These are phyloP conservation scores for Rhingia campestris DNA, from an alignment of 2,888 invertebrate species.

Conservation along the genomic window DNA sequence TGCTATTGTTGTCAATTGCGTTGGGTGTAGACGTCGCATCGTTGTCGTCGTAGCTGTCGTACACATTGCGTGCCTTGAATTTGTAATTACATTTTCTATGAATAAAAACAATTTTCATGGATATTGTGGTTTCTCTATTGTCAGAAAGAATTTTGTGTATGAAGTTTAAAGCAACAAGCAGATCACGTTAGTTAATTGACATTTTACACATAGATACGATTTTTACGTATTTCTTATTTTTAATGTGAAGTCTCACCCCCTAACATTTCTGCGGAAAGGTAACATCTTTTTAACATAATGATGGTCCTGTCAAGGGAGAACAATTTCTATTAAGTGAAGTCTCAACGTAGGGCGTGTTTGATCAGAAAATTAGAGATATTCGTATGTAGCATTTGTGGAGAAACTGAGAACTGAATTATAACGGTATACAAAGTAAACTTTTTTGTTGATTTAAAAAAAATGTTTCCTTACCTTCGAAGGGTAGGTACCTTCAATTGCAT, in stretches of 20 bases:
- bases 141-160: constrained; percentile 59
- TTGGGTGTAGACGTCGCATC: constrained; percentile 31
- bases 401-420: too few relatives aligned
- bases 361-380: constrained; percentile 19
- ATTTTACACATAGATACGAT: constrained; percentile 46
- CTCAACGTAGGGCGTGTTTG: constrained; percentile 8
- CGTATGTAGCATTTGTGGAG: too few relatives aligned
- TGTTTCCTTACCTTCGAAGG: too few relatives aligned
- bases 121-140: constrained; percentile 58
- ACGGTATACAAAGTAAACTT: too few relatives aligned
- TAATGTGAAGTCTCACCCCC: constrained; percentile 52
- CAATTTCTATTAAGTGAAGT: constrained; percentile 11
- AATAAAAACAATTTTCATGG: constrained; percentile 64
- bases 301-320: constrained; percentile 35
- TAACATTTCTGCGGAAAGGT: constrained; percentile 7
- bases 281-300: constrained; percentile 55
- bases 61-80: constrained; percentile 64
- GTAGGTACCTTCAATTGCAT: too few relatives aligned
- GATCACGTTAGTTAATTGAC: constrained; percentile 56
- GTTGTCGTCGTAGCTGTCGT: constrained; percentile 46
- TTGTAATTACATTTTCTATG: constrained; percentile 64
- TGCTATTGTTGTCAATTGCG: constrained; percentile 36
- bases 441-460: too few relatives aligned
- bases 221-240: constrained; percentile 38
- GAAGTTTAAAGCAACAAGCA: constrained; percentile 49